Evolutionary conservation across 2,888 invertebrate species (phyloP), one percentile per base, ranked within the genome.

Genomic region (Anodontia alba): DNA sequence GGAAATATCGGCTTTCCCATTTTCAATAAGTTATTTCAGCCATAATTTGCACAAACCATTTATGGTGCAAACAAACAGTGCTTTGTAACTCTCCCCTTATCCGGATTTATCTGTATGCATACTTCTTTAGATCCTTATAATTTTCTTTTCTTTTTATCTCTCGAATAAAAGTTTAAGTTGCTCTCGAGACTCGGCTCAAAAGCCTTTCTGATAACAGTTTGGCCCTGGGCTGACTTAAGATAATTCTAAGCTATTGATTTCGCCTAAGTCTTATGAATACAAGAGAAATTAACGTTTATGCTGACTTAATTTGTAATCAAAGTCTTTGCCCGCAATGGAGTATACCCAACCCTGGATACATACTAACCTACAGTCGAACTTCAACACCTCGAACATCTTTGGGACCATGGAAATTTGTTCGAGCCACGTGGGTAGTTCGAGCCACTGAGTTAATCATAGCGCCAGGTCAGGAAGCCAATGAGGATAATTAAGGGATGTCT

Each of bases 1-100:
- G 80, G 75, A 85, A 82, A 80, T 62, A 62, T 62, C 62, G 62
- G 62, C 62, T 62, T 62, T 62, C 62, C 33, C 17, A 62, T 31
- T 69, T 23, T 46, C 69, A 46, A 46, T 46, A 69, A 31, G 69
- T 69, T 46, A 38, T 38, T 46, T 29, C 31, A 46, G 10, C 69
- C 31, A 43, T 43, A 69, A 69, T 43, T 69, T 69, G 69, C 33
- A 46, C 31, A 69, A 69, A 69, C 42, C 29, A 69, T 69, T 42
- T 29, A 31, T 42, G 43, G 46, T 69, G 46, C 49, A 69, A 43
- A 69, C 69, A 69, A 62, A 62, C 62, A 62, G 33, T 17, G 62
- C 23, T 62, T 62, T 62, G 62, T 23, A 8, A 3, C 8, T 3
- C 62, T 62, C 33, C 33, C 33, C 33, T 62, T 62, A 62, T 62